Evolutionary conservation across 2,797 vertebrate genomes (phyloP).

Genomic region (Aulostomus chinensis): DNA sequence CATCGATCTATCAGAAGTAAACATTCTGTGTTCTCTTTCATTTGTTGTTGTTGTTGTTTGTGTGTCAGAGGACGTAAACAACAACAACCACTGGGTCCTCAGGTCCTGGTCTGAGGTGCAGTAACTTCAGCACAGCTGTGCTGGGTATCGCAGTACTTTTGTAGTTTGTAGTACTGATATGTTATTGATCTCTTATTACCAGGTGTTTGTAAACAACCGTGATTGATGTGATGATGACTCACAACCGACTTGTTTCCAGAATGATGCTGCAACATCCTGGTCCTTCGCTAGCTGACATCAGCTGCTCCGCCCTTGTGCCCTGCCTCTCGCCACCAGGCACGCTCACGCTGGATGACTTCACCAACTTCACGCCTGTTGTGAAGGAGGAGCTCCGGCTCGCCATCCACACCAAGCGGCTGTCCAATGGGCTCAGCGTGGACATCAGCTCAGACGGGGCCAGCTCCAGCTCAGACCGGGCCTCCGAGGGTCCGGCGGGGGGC

Average conservation of each 20-base stretch:
- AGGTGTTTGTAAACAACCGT: no score
- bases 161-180: no score
- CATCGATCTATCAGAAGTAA: no score
- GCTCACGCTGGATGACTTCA: slow-evolving; percentile 93
- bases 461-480: slow-evolving; percentile 72
- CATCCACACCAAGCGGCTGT: slow-evolving; percentile 89
- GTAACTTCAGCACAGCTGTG: no score
- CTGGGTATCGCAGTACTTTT: no score
- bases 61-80: no score
- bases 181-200: no score
- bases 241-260: slow-evolving; percentile 66
- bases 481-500: background rate
- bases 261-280: slow-evolving; percentile 97
- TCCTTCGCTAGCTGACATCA: slow-evolving; percentile 91
- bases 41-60: no score
- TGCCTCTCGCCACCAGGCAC: slow-evolving; percentile 91
- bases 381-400: slow-evolving; percentile 93
- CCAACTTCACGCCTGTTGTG: slow-evolving; percentile 89
- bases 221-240: no score
- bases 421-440: slow-evolving; percentile 81
- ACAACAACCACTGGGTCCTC: no score
- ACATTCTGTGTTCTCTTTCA: no score
- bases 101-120: no score
- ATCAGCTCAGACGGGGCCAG: slow-evolving; percentile 81
- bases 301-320: slow-evolving; percentile 91